Percentiles rank a stretch among this genome's conserved stretches.
Evolutionary conservation across 2,888 invertebrate species (phyloP).

Genomic region (Leucophenga maculata): DNA sequence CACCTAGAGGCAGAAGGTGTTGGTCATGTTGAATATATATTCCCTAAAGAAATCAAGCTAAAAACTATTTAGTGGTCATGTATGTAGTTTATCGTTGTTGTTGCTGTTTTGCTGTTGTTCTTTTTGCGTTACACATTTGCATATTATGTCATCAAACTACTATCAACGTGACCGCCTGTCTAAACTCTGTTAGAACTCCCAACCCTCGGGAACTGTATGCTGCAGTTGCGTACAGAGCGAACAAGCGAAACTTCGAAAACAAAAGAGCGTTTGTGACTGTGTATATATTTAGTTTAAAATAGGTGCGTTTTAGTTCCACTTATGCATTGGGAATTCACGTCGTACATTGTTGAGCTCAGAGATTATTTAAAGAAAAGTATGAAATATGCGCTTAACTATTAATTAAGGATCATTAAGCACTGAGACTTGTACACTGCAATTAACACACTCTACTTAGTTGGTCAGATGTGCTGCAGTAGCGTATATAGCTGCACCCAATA

Average conservation of each 20-base stretch:
- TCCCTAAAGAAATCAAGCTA: slow-evolving; percentile 71
- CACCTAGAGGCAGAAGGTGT: too few species aligned
- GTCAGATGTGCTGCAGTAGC: not conserved
- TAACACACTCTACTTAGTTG: slow-evolving; percentile 11
- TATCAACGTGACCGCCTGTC: slow-evolving; percentile 44
- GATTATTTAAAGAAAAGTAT: slow-evolving; percentile 9
- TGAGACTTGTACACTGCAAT: slow-evolving; percentile 21
- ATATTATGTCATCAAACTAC: slow-evolving; percentile 65
- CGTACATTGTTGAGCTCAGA: not conserved
- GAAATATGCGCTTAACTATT: slow-evolving; percentile 28
- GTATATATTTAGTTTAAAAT: too few species aligned
- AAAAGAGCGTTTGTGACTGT: not conserved
- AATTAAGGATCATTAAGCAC: slow-evolving; percentile 40
- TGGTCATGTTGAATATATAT: slow-evolving; percentile 42
- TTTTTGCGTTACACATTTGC: slow-evolving; percentile 52
- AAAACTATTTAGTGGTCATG: slow-evolving; percentile 59
- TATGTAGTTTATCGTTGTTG: slow-evolving; percentile 26
- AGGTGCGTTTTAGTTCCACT: not conserved
- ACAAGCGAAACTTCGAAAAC: not conserved
- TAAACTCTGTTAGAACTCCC: not conserved
- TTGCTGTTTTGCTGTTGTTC: slow-evolving; percentile 17
- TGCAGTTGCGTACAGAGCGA: not conserved
- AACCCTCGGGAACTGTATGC: not conserved
- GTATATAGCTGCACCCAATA: slow-evolving; percentile 8
- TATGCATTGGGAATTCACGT: not conserved